A percentile compares a stretch with the other conserved stretches of the same genome.
phyloP scores from a whole-genome alignment of 2,888 invertebrate genomes.

The Hyposoter didymator region DNA sequence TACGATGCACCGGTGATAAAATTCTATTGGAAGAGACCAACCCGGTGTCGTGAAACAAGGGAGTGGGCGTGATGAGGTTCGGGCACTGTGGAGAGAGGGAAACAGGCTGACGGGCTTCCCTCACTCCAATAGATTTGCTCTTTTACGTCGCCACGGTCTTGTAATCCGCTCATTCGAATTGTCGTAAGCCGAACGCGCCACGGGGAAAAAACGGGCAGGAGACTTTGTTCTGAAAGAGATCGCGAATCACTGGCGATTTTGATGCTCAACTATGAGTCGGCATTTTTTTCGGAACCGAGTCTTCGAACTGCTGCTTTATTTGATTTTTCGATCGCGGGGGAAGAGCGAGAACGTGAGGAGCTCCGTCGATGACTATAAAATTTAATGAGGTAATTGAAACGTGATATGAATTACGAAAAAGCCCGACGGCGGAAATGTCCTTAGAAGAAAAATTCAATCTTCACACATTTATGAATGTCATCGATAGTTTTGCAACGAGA shows the following conservation, averaged over 20 bases:
- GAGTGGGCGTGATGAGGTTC: neutral
- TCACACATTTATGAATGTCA: slow-evolving; percentile 35
- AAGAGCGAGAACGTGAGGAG: too few relatives aligned
- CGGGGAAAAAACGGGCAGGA: neutral
- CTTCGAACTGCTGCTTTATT: neutral
- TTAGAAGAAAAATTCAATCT: slow-evolving; percentile 36
- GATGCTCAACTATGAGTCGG: neutral
- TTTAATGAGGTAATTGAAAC: neutral
- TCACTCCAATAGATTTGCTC: neutral
- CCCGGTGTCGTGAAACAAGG: neutral
- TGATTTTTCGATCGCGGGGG: neutral
- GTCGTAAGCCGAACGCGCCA: neutral
- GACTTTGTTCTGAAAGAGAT: neutral
- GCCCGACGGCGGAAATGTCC: neutral
- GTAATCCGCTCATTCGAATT: neutral
- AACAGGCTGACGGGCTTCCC: neutral
- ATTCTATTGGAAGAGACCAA: neutral
- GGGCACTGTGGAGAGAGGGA: neutral
- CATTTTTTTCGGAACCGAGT: neutral
- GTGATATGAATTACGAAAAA: slow-evolving; percentile 1
- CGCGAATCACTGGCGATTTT: neutral
- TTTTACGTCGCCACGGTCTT: neutral
- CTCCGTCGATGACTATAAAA: neutral
- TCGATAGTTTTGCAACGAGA: slow-evolving; percentile 52
- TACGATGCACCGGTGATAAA: neutral